Percentiles rank a stretch among this genome's conserved stretches.
These are phyloP conservation scores for Stichopus horrens DNA, from an alignment of 53 echinoderm and acorn worm genomes.

Conservation along the genomic window DNA sequence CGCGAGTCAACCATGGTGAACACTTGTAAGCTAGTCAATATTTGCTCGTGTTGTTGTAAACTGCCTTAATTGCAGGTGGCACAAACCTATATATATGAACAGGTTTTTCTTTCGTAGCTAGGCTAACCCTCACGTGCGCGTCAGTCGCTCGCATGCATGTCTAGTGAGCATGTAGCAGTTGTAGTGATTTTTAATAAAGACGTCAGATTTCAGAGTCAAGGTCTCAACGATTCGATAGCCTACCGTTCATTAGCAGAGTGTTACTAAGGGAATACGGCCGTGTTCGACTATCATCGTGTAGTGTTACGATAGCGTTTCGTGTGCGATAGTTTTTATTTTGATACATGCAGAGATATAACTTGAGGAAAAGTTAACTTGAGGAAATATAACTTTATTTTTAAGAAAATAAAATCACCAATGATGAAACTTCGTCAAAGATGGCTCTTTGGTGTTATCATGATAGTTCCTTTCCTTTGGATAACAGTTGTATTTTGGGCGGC, in stretches of 20 bases:
- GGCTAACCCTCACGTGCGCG: background rate
- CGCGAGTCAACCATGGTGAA: background rate
- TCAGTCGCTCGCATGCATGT: too few species aligned
- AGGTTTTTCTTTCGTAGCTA: background rate
- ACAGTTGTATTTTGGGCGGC: background rate
- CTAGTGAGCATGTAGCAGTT: too few species aligned
- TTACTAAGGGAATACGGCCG: background rate
- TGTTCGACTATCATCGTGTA: too few species aligned
- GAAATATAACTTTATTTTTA: too few species aligned
- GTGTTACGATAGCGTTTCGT: too few species aligned
- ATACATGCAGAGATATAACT: too few species aligned
- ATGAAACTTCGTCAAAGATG: constrained; percentile 43
- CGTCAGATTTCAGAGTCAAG: background rate
- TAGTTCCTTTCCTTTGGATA: constrained; percentile 1
- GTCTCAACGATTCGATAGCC: background rate
- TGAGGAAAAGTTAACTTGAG: too few species aligned
- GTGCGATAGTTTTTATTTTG: too few species aligned
- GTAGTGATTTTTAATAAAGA: background rate
- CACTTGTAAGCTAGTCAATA: constrained; percentile 7
- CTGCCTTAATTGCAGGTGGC: background rate
- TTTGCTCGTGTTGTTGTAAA: constrained; percentile 7
- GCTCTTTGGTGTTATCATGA: background rate
- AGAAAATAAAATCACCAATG: background rate
- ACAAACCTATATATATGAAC: background rate
- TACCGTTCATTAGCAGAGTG: background rate